These are phyloP conservation scores for Scomber scombrus DNA, from an alignment of 2,113 vertebrate genomes.

Conservation along the genomic window DNA sequence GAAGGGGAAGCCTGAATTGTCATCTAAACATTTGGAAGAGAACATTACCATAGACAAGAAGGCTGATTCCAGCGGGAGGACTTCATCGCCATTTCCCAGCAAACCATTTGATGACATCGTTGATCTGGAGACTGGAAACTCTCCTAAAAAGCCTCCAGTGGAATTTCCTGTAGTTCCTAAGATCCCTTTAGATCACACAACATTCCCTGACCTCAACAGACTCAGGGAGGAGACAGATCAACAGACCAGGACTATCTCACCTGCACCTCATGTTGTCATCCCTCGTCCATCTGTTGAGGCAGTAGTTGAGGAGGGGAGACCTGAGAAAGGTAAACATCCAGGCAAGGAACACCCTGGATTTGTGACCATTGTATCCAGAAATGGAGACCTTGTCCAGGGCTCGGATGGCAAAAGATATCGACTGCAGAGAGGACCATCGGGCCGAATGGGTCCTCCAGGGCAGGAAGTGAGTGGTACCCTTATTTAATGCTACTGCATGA, in stretches of 20 bases:
- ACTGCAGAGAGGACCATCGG: constrained; percentile 76
- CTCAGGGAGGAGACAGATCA: constrained; percentile 36
- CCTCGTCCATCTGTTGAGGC: constrained; percentile 8
- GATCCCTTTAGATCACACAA: constrained; percentile 13
- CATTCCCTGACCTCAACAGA: constrained; percentile 55
- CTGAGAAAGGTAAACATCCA: neutral
- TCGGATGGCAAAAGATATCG: constrained; percentile 64
- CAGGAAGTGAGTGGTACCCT: constrained; percentile 80
- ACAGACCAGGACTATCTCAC: constrained; percentile 17
- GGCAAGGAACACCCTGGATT: constrained; percentile 30
- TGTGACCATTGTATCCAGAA: constrained; percentile 42
- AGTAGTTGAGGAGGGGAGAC: neutral
- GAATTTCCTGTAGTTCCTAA: neutral
- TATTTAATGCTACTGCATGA: neutral
- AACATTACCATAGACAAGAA: constrained; percentile 87
- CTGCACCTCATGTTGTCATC: neutral
- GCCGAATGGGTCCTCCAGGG: constrained; percentile 84
- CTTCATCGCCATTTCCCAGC: constrained; percentile 28
- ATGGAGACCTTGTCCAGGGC: constrained; percentile 30
- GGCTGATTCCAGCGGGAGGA: neutral
- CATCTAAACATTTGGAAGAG: constrained; percentile 79
- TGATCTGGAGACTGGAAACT: constrained; percentile 55
- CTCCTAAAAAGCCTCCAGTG: constrained; percentile 61
- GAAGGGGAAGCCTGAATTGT: constrained; percentile 80
- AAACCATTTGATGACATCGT: constrained; percentile 78